A percentile compares a stretch with the other conserved stretches of the same genome.
Conservation (phyloP, 1,140 invertebrate genomes). For the Epicauta chinensis region DNA sequence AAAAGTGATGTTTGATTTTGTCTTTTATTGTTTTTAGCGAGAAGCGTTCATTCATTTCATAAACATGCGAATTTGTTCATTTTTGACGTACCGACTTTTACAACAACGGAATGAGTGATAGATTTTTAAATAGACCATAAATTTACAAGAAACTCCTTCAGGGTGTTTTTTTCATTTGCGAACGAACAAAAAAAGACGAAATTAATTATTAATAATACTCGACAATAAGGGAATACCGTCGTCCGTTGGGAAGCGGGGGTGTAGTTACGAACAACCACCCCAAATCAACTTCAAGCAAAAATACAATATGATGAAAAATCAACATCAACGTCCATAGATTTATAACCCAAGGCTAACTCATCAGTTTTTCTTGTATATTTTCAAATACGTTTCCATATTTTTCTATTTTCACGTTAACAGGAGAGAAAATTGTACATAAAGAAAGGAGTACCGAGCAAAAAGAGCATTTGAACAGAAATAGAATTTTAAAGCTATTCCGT, state of each 20-base stretch:
- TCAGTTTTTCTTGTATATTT: not conserved
- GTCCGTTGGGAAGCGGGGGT: too few relatives aligned
- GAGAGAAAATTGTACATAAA: too few relatives aligned
- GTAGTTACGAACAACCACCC: too few relatives aligned
- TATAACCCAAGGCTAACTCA: too few relatives aligned
- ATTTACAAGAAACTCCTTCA: not conserved
- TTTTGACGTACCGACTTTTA: not conserved
- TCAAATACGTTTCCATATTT: not conserved
- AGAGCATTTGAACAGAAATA: not conserved
- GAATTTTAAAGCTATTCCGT: slow-evolving; percentile 4
- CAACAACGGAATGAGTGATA: too few relatives aligned
- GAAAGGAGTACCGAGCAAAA: too few relatives aligned
- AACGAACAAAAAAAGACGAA: slow-evolving; percentile 4
- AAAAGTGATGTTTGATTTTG: slow-evolving; percentile 34
- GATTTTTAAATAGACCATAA: too few relatives aligned
- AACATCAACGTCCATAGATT: too few relatives aligned
- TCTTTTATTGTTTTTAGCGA: slow-evolving; percentile 28
- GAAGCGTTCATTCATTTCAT: slow-evolving; percentile 19
- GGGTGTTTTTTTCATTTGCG: not conserved
- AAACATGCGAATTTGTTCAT: slow-evolving; percentile 2
- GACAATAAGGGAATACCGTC: too few relatives aligned
- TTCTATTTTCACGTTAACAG: not conserved
- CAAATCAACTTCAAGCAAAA: too few relatives aligned
- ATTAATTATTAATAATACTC: not conserved
- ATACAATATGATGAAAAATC: too few relatives aligned